Evolutionary conservation across 64 coral and sea anemone genomes (phyloP), one percentile per base, ranked within the genome.

Genomic region (Montipora capricornis): DNA sequence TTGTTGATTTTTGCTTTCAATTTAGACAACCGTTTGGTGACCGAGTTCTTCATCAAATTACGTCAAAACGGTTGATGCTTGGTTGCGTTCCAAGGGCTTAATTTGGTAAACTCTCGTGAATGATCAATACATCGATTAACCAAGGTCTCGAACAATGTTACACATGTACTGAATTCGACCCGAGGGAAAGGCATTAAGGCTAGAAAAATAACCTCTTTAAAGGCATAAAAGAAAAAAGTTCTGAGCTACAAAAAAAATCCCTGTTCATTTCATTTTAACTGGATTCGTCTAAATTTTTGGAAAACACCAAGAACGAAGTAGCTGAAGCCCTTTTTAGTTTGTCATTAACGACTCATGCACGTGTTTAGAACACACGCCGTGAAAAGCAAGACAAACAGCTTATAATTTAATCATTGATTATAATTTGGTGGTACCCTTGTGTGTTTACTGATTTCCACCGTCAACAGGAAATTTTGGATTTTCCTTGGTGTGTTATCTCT

Each of bases 31-130:
- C 16, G 66, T 4, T 12, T 26, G 17, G 37, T 69, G 24, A n/a
- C 19, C 4, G 6, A 12, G 9, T 22, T 68, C 19, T 86, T 86
- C 60, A 12, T 15, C 19, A 5, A 81, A 9, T 46, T 82, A 67
- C 80, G 80, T 82, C 80, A 82, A 16, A 78, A 78, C 47, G 8
- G 44, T 17, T 11, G 10, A 82, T 66, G 80, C 26, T 82, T 44
- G 22, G 16, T 49, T 82, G 80, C 64, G 51, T 49, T 9, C 26
- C 20, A 20, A 86, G 62, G 49, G 66, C 13, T 37, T 48, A 47
- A 86, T 86, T 68, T 86, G 45, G 62, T 67, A 48, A 86, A 67
- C 60, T 49, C 45, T 15, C 24, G 10, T 4, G 3, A 86, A 4
- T 49, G 46, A 49, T 19, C 62, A 86, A 71, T 86, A 37, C 37